These are phyloP conservation scores for Mizuhopecten yessoensis DNA, from an alignment of 1,140 invertebrate species.

Conservation along the genomic window DNA sequence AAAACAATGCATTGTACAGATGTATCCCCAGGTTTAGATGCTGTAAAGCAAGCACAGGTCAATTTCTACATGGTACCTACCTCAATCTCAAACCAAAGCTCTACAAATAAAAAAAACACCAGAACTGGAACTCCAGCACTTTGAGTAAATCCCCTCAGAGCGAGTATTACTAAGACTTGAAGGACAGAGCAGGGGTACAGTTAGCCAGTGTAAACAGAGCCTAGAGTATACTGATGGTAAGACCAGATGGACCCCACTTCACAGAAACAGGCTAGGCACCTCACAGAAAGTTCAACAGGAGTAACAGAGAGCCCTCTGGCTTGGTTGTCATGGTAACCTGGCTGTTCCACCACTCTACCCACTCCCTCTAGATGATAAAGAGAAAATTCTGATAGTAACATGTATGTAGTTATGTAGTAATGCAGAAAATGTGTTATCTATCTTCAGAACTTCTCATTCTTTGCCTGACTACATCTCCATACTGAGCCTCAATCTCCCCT, in stretches of 20 bases:
- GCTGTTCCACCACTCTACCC: slow-evolving; percentile 3
- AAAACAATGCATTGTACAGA: too few species aligned
- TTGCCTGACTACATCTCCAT: not conserved
- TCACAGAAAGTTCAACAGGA: slow-evolving; percentile 1
- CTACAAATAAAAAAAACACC: not conserved
- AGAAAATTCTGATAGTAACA: slow-evolving; percentile 20
- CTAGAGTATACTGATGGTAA: not conserved
- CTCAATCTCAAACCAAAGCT: not conserved
- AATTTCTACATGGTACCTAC: not conserved
- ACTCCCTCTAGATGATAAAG: not conserved
- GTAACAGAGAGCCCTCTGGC: slow-evolving; percentile 11
- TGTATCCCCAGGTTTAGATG: too few species aligned
- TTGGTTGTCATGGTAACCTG: slow-evolving; percentile 37
- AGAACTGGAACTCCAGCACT: not conserved
- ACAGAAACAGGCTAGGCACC: not conserved
- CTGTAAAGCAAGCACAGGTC: too few species aligned
- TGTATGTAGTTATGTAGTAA: slow-evolving; percentile 39
- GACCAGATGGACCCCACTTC: not conserved
- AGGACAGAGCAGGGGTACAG: not conserved
- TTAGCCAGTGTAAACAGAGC: too few species aligned
- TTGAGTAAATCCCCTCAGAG: not conserved
- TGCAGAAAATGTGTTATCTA: slow-evolving; percentile 34
- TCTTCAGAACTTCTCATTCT: slow-evolving; percentile 31
- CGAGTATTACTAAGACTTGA: not conserved
- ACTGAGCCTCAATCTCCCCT: not conserved